Percentiles rank a stretch among this genome's conserved stretches.
Evolutionary conservation across 2,888 invertebrate genomes (phyloP).

Genomic region (Sylvicola cinctus): DNA sequence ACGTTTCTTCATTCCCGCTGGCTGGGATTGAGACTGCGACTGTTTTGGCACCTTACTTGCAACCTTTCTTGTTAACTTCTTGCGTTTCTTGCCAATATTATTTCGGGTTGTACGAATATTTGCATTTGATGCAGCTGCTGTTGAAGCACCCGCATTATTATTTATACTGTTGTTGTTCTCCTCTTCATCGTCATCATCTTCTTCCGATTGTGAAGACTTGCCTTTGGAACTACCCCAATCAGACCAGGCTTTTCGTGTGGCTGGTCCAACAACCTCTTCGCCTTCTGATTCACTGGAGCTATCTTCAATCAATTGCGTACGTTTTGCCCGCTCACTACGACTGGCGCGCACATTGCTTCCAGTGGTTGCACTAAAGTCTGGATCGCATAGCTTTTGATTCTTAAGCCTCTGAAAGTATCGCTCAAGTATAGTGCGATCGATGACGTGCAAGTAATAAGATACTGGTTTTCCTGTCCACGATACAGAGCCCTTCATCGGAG

Average conservation of each 20-base stretch:
- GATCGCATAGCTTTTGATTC: constrained; percentile 58
- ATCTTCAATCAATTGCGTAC: constrained; percentile 1
- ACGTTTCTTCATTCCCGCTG: constrained; percentile 14
- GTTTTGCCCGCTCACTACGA: constrained; percentile 1
- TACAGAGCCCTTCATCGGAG: constrained; percentile 83
- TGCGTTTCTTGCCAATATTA: constrained; percentile 20
- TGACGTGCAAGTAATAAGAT: constrained; percentile 93
- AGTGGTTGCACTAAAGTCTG: constrained; percentile 32
- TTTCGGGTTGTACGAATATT: constrained; percentile 12
- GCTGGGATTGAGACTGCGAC: constrained; percentile 5
- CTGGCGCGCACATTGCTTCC: constrained; percentile 17
- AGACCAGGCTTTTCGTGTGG: constrained; percentile 54
- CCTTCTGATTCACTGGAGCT: constrained; percentile 9
- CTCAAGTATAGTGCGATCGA: constrained; percentile 92
- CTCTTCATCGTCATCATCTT: constrained; percentile 29
- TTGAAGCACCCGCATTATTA: neutral
- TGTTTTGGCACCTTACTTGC: constrained; percentile 15
- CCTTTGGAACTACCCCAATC: constrained; percentile 43
- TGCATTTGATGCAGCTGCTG: constrained; percentile 7
- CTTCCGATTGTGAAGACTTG: constrained; percentile 37
- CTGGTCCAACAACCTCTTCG: constrained; percentile 28
- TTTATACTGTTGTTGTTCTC: constrained; percentile 20
- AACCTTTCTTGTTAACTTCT: constrained; percentile 24
- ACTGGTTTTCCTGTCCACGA: constrained; percentile 99
- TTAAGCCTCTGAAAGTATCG: constrained; percentile 90